Evolutionary conservation across 1,140 invertebrate species (phyloP), one percentile per base, ranked within the genome.

Genomic region (Lithobius niger): DNA sequence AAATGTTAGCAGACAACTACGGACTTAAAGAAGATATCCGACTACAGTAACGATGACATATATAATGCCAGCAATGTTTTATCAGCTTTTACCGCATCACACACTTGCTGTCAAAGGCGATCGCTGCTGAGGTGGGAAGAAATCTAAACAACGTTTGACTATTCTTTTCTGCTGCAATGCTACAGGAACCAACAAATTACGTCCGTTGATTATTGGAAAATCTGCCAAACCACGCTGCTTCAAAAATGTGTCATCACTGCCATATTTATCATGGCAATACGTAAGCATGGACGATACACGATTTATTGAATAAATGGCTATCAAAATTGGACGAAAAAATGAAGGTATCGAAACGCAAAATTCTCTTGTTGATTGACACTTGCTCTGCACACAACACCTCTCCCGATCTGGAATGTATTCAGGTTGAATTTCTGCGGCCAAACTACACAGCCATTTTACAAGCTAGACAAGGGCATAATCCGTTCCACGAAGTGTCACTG

Each of bases 41-140:
- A n/a, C n/a, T n/a, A n/a, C n/a, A n/a, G n/a, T n/a, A n/a, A n/a
- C n/a, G n/a, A n/a, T n/a, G n/a, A n/a, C n/a, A n/a, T n/a, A n/a
- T n/a, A n/a, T n/a, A n/a, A n/a, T n/a, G n/a, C n/a, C n/a, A n/a
- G n/a, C n/a, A n/a, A n/a, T n/a, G n/a, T n/a, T n/a, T n/a, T n/a
- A n/a, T n/a, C n/a, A n/a, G n/a, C n/a, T n/a, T n/a, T n/a, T n/a
- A n/a, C n/a, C n/a, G n/a, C n/a, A n/a, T n/a, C n/a, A n/a, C n/a
- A n/a, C 31, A 10, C 31, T 36, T 36, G 31, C 31, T 36, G 31
- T 48, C 45, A 48, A 48, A 48, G 22, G 22, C 19, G 45, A 48
- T 19, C 18, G 10, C 6, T 48, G 19, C 45, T 19, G 22, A 10
- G 45, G 19, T 10, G 45, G 45, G 13, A 48, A 18, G 19, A 48